Evolutionary conservation across 2,888 invertebrate species (phyloP).

Genomic region (Boloria selene): DNA sequence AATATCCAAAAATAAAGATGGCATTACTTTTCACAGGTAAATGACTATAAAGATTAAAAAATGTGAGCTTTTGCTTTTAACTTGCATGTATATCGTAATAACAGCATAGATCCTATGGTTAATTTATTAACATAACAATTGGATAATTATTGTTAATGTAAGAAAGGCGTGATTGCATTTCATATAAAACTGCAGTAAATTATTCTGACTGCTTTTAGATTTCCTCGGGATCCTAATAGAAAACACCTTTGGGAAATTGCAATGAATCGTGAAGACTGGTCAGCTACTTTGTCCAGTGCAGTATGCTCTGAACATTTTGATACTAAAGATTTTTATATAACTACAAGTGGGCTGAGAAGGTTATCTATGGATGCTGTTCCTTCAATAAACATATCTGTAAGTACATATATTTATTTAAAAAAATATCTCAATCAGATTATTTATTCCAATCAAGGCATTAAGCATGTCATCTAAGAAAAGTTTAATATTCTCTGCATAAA

Average conservation of each 20-base stretch:
- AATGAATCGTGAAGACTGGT: slow-evolving; percentile 64
- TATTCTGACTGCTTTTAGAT: slow-evolving; percentile 48
- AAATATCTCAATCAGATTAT: too few relatives aligned
- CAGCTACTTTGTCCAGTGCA: slow-evolving; percentile 60
- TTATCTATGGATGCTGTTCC: slow-evolving; percentile 62
- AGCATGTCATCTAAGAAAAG: too few relatives aligned
- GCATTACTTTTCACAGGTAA: slow-evolving; percentile 72
- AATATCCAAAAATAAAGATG: slow-evolving; percentile 66
- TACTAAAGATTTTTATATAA: slow-evolving; percentile 62
- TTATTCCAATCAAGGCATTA: too few relatives aligned
- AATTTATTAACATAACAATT: too few relatives aligned
- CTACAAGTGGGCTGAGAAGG: slow-evolving; percentile 63
- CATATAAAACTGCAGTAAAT: too few relatives aligned
- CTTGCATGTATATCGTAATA: background rate
- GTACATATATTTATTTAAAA: too few relatives aligned
- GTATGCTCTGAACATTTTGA: slow-evolving; percentile 71
- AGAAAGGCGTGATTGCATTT: too few relatives aligned
- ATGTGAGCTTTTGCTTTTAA: background rate
- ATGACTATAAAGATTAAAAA: background rate
- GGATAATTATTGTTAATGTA: too few relatives aligned
- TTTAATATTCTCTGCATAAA: too few relatives aligned
- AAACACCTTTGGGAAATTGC: slow-evolving; percentile 66
- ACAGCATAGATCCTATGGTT: too few relatives aligned
- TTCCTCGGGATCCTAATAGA: slow-evolving; percentile 61
- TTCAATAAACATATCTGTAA: slow-evolving; percentile 67